phyloP scores from a whole-genome alignment of 2,113 vertebrate species.

The Pterophyllum scalare region DNA sequence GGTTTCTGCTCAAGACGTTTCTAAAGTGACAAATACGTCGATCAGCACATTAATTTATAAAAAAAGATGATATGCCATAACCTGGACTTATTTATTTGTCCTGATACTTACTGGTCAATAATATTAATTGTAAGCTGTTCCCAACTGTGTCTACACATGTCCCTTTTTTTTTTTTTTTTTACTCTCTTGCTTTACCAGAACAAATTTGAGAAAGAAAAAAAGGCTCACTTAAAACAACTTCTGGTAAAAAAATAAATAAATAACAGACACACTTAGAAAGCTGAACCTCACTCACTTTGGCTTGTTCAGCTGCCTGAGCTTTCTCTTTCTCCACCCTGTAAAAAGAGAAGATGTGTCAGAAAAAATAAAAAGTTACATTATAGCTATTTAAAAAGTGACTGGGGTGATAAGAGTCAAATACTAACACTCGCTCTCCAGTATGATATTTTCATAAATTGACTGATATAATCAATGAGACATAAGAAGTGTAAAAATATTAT shows the following conservation, averaged over 20 bases:
- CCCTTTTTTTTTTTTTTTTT: not conserved
- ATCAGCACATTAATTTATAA: not conserved
- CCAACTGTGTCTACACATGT: not conserved
- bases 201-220: not conserved
- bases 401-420: not conserved
- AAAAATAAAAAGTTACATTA: not conserved
- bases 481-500: not conserved
- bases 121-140: not conserved
- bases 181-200: not conserved
- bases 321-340: conserved; percentile 98
- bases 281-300: conserved; percentile 85
- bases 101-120: too few species aligned
- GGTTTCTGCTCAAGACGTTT: conserved; percentile 96
- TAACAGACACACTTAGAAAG: not conserved
- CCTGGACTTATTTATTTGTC: not conserved
- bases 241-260: not conserved
- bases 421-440: not conserved
- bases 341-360: conserved; percentile 12
- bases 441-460: not conserved
- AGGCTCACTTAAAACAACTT: not conserved
- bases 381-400: not conserved
- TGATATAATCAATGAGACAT: not conserved
- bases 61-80: not conserved
- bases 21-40: conserved; percentile 72
- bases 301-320: conserved; percentile 93